These are phyloP conservation scores for Pyrocoelia pectoralis DNA, from an alignment of 2,888 invertebrate genomes.

Conservation along the genomic window DNA sequence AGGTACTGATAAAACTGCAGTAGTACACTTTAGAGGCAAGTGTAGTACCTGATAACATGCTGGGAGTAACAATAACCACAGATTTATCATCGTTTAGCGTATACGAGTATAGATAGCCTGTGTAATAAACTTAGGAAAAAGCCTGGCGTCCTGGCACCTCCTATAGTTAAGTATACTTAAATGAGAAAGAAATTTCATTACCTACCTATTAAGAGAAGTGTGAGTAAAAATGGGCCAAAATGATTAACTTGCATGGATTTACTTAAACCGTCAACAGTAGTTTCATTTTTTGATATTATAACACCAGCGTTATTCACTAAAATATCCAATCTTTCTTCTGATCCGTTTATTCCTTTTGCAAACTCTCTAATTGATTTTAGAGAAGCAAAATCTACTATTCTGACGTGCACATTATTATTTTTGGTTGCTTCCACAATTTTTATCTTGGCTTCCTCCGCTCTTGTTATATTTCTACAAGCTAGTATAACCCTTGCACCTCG, in stretches of 20 bases:
- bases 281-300: background rate
- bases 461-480: conserved; percentile 59
- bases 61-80: too few species aligned
- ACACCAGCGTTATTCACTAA: conserved; percentile 5
- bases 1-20: too few species aligned
- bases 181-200: too few species aligned
- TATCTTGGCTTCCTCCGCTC: conserved; percentile 28
- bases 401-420: conserved; percentile 52
- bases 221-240: conserved; percentile 39
- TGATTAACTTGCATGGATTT: background rate
- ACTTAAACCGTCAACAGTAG: conserved; percentile 1
- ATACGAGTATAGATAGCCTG: too few species aligned
- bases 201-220: background rate
- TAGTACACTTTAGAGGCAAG: too few species aligned
- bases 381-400: conserved; percentile 64
- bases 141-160: too few species aligned
- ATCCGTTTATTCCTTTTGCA: conserved; percentile 64
- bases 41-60: too few species aligned
- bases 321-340: conserved; percentile 17
- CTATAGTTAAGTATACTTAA: too few species aligned
- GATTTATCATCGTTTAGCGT: too few species aligned
- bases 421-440: conserved; percentile 49
- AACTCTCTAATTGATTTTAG: conserved; percentile 66
- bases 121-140: too few species aligned
- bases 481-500: conserved; percentile 64